Percentiles rank a stretch among this genome's conserved stretches.
Conservation (phyloP, 1,140 invertebrate species). For the Scaptomyza hsui region DNA sequence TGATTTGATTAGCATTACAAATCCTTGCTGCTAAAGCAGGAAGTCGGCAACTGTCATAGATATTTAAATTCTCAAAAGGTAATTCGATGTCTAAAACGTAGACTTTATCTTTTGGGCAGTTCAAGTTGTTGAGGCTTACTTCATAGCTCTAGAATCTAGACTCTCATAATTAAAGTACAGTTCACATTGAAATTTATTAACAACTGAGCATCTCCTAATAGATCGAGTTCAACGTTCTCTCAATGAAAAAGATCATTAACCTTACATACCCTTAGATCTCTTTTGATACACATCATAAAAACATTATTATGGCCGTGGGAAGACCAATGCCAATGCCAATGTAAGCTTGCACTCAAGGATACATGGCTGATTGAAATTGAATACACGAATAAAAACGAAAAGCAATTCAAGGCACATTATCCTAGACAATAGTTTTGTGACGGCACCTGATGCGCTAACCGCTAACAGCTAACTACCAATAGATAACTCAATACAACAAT, state of each 20-base stretch:
- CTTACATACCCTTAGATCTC: slow-evolving; percentile 41
- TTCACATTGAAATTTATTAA: background rate
- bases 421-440: slow-evolving; percentile 42
- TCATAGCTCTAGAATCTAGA: background rate
- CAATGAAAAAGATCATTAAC: slow-evolving; percentile 53
- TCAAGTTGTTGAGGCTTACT: too few species aligned
- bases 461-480: background rate
- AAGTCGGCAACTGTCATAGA: slow-evolving; percentile 33
- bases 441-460: slow-evolving; percentile 69
- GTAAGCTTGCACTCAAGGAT: slow-evolving; percentile 70
- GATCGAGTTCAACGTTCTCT: slow-evolving; percentile 50
- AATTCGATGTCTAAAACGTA: slow-evolving; percentile 14
- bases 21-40: slow-evolving; percentile 3
- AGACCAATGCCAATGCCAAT: slow-evolving; percentile 22
- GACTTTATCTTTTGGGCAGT: too few species aligned
- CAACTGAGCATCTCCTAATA: background rate
- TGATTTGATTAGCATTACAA: slow-evolving; percentile 63
- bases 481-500: slow-evolving; percentile 61
- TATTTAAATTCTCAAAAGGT: background rate
- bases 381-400: slow-evolving; percentile 35
- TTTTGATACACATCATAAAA: slow-evolving; percentile 32
- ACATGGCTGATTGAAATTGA: slow-evolving; percentile 71
- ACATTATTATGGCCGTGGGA: slow-evolving; percentile 60
- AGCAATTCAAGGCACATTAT: slow-evolving; percentile 60
- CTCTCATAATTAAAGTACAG: background rate